A percentile compares a stretch with the other conserved stretches of the same genome.
Conservation (phyloP, 2,797 vertebrate species). For the Thalassophryne amazonica region DNA sequence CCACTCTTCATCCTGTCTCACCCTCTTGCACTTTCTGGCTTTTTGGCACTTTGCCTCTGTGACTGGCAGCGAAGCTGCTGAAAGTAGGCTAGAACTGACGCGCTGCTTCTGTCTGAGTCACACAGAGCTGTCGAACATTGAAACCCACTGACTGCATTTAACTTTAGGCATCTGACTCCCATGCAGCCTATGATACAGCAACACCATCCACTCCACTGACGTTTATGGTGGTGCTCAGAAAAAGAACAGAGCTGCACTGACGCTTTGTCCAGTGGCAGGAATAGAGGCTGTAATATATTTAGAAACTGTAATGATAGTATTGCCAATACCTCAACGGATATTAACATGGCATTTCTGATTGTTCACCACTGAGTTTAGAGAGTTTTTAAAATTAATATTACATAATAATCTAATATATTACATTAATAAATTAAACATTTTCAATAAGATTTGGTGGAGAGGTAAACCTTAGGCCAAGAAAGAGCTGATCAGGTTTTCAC, state of each 20-base stretch:
- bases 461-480: no score
- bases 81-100: conserved; percentile 81
- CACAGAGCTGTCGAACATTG: conserved; percentile 68
- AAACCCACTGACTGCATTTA: conserved; percentile 79
- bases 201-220: conserved; percentile 61
- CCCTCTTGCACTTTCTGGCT: conserved; percentile 41
- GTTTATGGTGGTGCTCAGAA: conserved; percentile 45
- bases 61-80: conserved; percentile 71
- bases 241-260: conserved; percentile 30
- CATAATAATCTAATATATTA: no score
- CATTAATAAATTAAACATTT: no score
- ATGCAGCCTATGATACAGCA: conserved; percentile 70
- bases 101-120: conserved; percentile 78
- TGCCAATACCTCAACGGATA: background rate
- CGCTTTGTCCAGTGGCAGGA: conserved; percentile 15
- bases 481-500: no score
- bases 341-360: background rate
- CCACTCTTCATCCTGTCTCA: conserved; percentile 38
- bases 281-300: conserved; percentile 13
- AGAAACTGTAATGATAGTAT: conserved; percentile 15
- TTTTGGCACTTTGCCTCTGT: conserved; percentile 55
- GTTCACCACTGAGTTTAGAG: background rate
- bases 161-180: conserved; percentile 70
- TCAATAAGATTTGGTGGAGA: no score
- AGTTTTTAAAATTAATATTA: background rate